Evolutionary conservation across 1,140 invertebrate genomes (phyloP).

Genomic region (Drosophila pallidifrons): DNA sequence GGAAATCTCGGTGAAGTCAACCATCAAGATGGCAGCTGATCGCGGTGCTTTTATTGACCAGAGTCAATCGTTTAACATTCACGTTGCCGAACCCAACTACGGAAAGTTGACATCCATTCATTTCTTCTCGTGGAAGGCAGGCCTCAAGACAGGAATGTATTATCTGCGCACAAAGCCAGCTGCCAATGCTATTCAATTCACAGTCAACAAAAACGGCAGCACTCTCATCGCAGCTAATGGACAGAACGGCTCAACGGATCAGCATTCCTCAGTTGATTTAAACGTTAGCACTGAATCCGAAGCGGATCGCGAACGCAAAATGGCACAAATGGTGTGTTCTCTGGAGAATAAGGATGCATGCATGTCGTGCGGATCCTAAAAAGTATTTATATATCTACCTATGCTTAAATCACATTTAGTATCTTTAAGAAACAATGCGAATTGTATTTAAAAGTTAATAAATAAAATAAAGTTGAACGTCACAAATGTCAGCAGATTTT

Average conservation of each 20-base stretch:
- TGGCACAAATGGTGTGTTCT: slow-evolving; percentile 94
- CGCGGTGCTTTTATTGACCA: slow-evolving; percentile 99
- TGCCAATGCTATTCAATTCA: slow-evolving; percentile 98
- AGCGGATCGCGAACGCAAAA: slow-evolving; percentile 87
- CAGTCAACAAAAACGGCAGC: slow-evolving; percentile 95
- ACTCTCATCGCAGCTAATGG: slow-evolving; percentile 25
- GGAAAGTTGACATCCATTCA: slow-evolving; percentile 99
- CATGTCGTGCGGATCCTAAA: slow-evolving; percentile 89
- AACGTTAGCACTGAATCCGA: slow-evolving; percentile 21
- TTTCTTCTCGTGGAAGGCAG: slow-evolving; percentile 98
- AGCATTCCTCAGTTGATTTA: slow-evolving; percentile 17
- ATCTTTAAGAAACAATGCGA: neutral
- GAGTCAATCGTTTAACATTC: slow-evolving; percentile 98
- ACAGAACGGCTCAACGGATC: slow-evolving; percentile 25
- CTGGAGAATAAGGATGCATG: slow-evolving; percentile 97
- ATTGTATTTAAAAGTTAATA: slow-evolving; percentile 12
- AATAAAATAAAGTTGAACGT: slow-evolving; percentile 5
- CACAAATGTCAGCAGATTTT: slow-evolving; percentile 5
- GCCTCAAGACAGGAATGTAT: slow-evolving; percentile 99
- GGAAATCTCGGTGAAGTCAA: slow-evolving; percentile 98
- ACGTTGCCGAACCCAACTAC: slow-evolving; percentile 97
- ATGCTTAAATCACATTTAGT: neutral
- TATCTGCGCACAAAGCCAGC: slow-evolving; percentile 98
- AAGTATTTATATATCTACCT: slow-evolving; percentile 19
- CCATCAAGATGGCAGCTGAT: slow-evolving; percentile 99